Conservation (phyloP, 1,140 invertebrate genomes). For the Aphaenogaster ashmeadi region DNA sequence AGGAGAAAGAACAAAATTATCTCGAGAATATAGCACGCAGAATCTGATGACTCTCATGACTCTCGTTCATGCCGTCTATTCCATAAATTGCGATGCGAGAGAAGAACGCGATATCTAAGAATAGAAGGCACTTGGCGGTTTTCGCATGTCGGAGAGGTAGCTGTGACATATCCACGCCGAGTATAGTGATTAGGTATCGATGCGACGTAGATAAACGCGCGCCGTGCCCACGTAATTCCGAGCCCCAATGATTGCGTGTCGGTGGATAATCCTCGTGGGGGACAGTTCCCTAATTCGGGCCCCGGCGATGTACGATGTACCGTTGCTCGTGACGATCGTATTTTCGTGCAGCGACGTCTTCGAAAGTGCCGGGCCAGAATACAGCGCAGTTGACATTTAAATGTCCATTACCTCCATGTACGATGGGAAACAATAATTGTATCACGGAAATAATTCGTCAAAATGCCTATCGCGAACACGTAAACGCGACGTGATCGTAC, state of each 20-base stretch:
- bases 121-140: neutral
- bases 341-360: slow-evolving; percentile 8
- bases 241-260: slow-evolving; percentile 57
- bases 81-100: neutral
- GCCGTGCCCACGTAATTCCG: slow-evolving; percentile 38
- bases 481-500: neutral
- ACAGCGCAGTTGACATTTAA: neutral
- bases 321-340: slow-evolving; percentile 48
- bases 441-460: neutral
- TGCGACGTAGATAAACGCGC: slow-evolving; percentile 49
- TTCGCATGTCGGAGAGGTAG: neutral
- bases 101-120: neutral
- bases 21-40: neutral
- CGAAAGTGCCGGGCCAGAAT: neutral
- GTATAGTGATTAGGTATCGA: slow-evolving; percentile 66
- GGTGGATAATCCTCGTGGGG: slow-evolving; percentile 70
- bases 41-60: neutral
- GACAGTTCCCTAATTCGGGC: slow-evolving; percentile 66
- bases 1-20: neutral
- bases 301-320: slow-evolving; percentile 45
- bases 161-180: slow-evolving; percentile 35
- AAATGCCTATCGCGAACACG: neutral
- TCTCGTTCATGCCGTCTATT: neutral
- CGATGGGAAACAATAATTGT: neutral
- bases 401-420: neutral